These are phyloP conservation scores for Drosophila mettleri DNA, from an alignment of 2,888 invertebrate genomes.

Conservation along the genomic window DNA sequence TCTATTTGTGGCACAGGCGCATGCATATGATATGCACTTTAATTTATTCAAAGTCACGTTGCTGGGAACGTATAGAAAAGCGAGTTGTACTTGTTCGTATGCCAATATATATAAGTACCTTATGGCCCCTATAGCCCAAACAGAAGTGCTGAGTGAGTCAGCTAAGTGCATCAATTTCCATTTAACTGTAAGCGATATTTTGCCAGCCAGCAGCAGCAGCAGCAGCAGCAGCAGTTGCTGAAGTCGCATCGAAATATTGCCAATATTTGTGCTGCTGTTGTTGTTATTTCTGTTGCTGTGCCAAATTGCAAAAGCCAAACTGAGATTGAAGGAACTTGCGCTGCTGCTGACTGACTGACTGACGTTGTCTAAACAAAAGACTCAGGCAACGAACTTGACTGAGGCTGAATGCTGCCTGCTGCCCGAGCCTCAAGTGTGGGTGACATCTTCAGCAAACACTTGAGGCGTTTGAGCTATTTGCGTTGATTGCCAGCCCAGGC, in stretches of 20 bases:
- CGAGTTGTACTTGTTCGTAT: slow-evolving; percentile 59
- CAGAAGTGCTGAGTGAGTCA: slow-evolving; percentile 79
- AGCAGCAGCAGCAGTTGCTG: slow-evolving; percentile 26
- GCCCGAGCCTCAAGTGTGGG: slow-evolving; percentile 72
- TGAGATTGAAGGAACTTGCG: slow-evolving; percentile 50
- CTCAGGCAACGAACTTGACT: slow-evolving; percentile 77
- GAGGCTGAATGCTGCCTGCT: slow-evolving; percentile 45
- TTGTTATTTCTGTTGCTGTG: slow-evolving; percentile 51
- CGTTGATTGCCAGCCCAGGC: slow-evolving; percentile 74
- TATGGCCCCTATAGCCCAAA: slow-evolving; percentile 53
- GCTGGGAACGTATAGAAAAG: slow-evolving; percentile 59
- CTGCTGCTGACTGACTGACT: slow-evolving; percentile 32
- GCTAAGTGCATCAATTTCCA: slow-evolving; percentile 82
- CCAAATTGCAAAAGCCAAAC: slow-evolving; percentile 78
- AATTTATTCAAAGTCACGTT: slow-evolving; percentile 80
- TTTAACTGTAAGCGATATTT: slow-evolving; percentile 79
- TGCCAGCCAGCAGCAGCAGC: slow-evolving; percentile 38
- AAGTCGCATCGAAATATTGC: slow-evolving; percentile 63
- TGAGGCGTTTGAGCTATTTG: slow-evolving; percentile 82
- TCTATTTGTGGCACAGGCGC: slow-evolving; percentile 64
- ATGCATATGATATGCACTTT: slow-evolving; percentile 78
- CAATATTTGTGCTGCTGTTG: slow-evolving; percentile 67
- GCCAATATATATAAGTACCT: slow-evolving; percentile 60
- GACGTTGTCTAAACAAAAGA: slow-evolving; percentile 80
- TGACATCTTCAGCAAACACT: slow-evolving; percentile 82